phyloP scores from a whole-genome alignment of 2,888 invertebrate species.

The Agelastica alni region DNA sequence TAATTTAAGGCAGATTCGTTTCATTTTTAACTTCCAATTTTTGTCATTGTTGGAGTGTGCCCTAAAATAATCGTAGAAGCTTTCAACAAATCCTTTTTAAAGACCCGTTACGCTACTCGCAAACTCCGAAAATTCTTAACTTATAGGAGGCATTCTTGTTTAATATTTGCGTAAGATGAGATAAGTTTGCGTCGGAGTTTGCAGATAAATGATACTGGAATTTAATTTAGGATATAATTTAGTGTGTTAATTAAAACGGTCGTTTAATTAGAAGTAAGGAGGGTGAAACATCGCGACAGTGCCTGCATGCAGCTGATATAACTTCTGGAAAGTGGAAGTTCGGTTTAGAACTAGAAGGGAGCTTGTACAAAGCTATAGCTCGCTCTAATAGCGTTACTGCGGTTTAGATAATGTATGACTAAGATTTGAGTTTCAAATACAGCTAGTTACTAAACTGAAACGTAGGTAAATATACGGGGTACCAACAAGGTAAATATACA shows the following conservation, averaged over 20 bases:
- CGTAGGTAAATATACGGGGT: too few species aligned
- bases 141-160: constrained; percentile 28
- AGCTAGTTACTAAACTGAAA: too few species aligned
- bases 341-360: constrained; percentile 43
- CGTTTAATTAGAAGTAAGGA: constrained; percentile 58
- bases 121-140: constrained; percentile 23
- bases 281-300: constrained; percentile 54
- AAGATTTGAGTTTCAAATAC: constrained; percentile 30
- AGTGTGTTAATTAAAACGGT: constrained; percentile 60
- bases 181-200: constrained; percentile 39
- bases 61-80: constrained; percentile 13
- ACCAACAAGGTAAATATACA: too few species aligned
- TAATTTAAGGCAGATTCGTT: too few species aligned
- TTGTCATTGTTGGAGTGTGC: too few species aligned
- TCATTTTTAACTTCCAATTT: too few species aligned
- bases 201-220: constrained; percentile 55
- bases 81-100: constrained; percentile 15
- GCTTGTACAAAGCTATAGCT: constrained; percentile 39
- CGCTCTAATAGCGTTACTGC: constrained; percentile 35
- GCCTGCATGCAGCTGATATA: constrained; percentile 55
- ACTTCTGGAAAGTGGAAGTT: constrained; percentile 50
- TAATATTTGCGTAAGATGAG: constrained; percentile 42
- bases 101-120: constrained; percentile 19
- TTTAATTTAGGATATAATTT: constrained; percentile 59
- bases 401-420: constrained; percentile 40